Conservation (phyloP, 2,113 vertebrate genomes). For the Gnathochromis pfefferi region DNA sequence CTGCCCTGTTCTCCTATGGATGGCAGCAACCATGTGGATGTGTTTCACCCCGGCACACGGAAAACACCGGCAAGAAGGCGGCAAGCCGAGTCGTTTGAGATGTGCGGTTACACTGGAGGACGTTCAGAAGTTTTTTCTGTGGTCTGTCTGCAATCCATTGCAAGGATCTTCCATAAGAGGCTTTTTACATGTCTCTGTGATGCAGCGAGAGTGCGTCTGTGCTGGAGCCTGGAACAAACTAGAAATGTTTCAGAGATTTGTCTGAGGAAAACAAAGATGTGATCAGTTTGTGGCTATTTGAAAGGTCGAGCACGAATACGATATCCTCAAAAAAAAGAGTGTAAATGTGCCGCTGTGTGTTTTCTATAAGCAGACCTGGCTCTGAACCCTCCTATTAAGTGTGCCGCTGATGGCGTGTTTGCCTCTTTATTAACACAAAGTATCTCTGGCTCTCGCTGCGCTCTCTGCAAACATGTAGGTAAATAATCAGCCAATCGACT, state of each 20-base stretch:
- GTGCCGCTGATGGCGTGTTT: conserved; percentile 21
- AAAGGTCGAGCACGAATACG: neutral
- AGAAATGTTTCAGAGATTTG: rapidly evolving
- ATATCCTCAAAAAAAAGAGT: neutral
- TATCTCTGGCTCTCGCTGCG: conserved; percentile 23
- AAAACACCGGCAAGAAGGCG: neutral
- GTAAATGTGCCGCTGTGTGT: neutral
- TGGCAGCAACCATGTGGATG: neutral
- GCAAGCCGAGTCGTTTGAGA: neutral
- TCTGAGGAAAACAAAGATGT: neutral
- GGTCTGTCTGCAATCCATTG: neutral
- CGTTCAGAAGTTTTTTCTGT: neutral
- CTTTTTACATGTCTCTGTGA: neutral
- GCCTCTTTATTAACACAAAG: conserved; percentile 45
- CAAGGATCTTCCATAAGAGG: neutral
- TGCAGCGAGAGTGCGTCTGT: neutral
- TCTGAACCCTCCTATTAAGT: neutral
- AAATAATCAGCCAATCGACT: conserved; percentile 61
- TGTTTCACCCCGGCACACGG: neutral
- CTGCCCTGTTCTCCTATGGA: neutral
- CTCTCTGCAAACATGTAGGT: conserved; percentile 50
- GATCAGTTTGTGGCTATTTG: neutral
- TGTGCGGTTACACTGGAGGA: neutral
- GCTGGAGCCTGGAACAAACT: neutral
- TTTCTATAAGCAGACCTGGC: neutral